phyloP scores from a whole-genome alignment of 2,113 vertebrate genomes.

The Silurus asotus region DNA sequence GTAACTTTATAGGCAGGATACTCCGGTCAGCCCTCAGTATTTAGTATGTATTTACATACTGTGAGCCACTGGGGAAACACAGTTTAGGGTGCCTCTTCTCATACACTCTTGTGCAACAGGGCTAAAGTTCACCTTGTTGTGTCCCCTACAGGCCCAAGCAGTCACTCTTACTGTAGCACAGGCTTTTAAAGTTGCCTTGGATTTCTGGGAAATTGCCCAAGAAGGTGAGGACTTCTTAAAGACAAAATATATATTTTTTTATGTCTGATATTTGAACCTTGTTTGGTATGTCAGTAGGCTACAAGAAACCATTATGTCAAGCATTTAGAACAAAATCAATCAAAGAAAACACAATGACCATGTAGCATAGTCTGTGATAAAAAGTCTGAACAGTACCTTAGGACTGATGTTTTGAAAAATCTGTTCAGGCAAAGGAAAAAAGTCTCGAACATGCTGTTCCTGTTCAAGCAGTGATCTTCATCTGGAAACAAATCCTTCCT shows the following conservation, averaged over 20 bases:
- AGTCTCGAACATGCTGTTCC: constrained; percentile 66
- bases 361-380: background rate
- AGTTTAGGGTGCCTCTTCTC: background rate
- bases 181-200: constrained; percentile 87
- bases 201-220: constrained; percentile 85
- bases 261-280: background rate
- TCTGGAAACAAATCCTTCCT: constrained; percentile 48
- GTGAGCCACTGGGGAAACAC: background rate
- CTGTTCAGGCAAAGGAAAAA: constrained; percentile 73
- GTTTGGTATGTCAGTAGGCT: too few relatives aligned
- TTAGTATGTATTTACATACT: constrained; percentile 28
- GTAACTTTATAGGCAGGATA: background rate
- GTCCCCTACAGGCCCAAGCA: constrained; percentile 78
- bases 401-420: background rate
- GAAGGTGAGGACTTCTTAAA: constrained; percentile 72
- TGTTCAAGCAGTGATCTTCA: constrained; percentile 60
- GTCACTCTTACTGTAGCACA: constrained; percentile 89
- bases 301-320: too few relatives aligned
- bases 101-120: background rate
- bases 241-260: background rate
- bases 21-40: background rate
- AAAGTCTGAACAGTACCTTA: background rate
- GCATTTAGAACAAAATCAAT: too few relatives aligned
- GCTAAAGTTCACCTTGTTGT: background rate
- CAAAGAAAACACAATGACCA: background rate